A percentile compares a stretch with the other conserved stretches of the same genome.
phyloP scores from a whole-genome alignment of 2,797 vertebrate species.

The Cossypha niveicapilla region DNA sequence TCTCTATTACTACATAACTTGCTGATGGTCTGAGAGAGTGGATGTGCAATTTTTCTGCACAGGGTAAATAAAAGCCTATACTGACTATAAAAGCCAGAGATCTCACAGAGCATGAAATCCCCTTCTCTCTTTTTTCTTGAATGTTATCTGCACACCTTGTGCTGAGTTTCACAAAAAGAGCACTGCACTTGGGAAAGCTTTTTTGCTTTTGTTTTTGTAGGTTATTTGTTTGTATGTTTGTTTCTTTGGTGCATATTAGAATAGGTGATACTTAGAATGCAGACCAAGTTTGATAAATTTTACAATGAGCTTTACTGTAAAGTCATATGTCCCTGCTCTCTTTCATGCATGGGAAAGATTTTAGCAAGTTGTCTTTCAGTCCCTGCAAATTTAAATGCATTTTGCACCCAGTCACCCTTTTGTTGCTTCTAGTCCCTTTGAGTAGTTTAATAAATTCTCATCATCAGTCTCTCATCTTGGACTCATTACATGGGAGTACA shows the following conservation, averaged over 20 bases:
- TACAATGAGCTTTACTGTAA: rapidly evolving
- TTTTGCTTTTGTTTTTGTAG: neutral
- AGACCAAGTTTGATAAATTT: neutral
- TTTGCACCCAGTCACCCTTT: neutral
- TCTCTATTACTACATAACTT: neutral
- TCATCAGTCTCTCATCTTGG: neutral
- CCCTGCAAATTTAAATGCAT: neutral
- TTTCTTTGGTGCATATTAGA: neutral
- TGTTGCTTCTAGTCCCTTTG: neutral
- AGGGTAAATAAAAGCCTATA: neutral
- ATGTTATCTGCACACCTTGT: neutral
- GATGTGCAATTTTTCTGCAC: neutral
- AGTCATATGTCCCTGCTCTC: neutral
- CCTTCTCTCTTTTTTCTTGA: neutral
- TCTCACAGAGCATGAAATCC: neutral
- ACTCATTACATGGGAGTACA: neutral
- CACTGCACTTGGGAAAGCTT: neutral
- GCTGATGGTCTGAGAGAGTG: neutral
- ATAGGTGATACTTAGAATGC: neutral
- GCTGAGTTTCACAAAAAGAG: neutral
- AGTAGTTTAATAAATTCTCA: neutral
- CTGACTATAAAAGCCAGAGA: neutral
- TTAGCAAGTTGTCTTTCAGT: neutral
- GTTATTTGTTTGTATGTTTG: too few relatives aligned
- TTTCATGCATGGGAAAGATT: neutral